Evolutionary conservation across 2,113 vertebrate genomes (phyloP).

Genomic region (Sialia sialis): DNA sequence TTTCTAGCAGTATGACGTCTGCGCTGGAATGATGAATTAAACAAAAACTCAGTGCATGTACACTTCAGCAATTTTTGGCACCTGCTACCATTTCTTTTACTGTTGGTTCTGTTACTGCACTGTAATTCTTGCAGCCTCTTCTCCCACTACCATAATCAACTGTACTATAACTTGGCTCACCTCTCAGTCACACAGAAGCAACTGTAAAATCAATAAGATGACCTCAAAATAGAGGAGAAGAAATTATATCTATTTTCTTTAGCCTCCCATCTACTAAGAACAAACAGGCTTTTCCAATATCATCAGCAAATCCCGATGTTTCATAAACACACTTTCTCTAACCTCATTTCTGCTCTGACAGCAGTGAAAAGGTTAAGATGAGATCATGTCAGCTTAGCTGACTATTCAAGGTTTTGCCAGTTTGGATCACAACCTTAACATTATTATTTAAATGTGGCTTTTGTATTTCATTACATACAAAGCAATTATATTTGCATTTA

Average conservation of each 20-base stretch:
- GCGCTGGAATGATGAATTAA: background rate
- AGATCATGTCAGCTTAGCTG: background rate
- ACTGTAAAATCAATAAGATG: constrained; percentile 24
- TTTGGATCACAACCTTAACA: constrained; percentile 52
- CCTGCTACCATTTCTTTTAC: background rate
- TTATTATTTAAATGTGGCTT: constrained; percentile 65
- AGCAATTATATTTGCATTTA: constrained; percentile 72
- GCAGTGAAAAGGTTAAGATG: constrained; percentile 43
- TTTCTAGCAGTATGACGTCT: background rate
- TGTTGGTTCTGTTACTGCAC: background rate
- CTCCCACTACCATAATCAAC: background rate
- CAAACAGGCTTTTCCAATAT: background rate
- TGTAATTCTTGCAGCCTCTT: background rate
- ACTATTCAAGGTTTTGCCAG: constrained; percentile 6
- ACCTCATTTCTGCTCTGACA: background rate
- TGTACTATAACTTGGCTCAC: background rate
- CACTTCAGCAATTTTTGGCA: background rate
- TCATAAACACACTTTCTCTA: background rate
- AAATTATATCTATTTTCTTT: constrained; percentile 24
- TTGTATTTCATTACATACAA: constrained; percentile 66
- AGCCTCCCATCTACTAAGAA: background rate
- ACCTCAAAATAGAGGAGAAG: constrained; percentile 3
- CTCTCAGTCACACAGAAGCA: background rate
- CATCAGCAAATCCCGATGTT: background rate
- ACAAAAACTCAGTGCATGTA: background rate